Evolutionary conservation across 2,113 vertebrate genomes (phyloP).

Genomic region (Ictidomys tridecemlineatus): DNA sequence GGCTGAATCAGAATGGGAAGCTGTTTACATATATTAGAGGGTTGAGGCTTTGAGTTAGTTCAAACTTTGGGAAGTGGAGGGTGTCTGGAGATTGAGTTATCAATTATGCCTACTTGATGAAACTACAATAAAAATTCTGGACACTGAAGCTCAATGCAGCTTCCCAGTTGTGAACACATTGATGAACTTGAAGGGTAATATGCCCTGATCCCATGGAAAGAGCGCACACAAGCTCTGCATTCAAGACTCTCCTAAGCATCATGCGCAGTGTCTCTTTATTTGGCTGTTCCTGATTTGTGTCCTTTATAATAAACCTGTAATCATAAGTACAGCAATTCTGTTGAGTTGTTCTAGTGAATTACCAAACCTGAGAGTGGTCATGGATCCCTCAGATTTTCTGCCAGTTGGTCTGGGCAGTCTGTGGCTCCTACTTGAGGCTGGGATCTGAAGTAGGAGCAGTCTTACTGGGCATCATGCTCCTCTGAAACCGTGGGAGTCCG

Average conservation of each 20-base stretch:
- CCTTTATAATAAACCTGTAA: too few relatives aligned
- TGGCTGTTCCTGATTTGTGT: neutral
- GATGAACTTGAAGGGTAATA: neutral
- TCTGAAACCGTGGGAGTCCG: neutral
- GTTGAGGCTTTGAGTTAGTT: neutral
- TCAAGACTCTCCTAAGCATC: neutral
- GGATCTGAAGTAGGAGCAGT: neutral
- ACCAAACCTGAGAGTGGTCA: neutral
- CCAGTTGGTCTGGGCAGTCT: neutral
- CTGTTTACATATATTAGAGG: neutral
- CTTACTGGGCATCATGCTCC: neutral
- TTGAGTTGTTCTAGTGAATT: neutral
- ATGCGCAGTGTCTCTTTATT: neutral
- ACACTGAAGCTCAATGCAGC: neutral
- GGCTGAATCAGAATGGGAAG: neutral
- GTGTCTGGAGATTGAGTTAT: neutral
- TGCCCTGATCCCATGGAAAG: neutral
- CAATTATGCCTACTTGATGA: neutral
- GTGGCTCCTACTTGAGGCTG: neutral
- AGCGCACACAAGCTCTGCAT: neutral
- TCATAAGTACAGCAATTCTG: neutral
- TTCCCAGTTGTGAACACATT: neutral
- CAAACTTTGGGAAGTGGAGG: neutral
- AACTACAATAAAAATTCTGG: neutral
- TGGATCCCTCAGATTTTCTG: neutral